These are phyloP conservation scores for Orycteropus afer DNA, from an alignment of 2,113 vertebrate genomes.

Conservation along the genomic window DNA sequence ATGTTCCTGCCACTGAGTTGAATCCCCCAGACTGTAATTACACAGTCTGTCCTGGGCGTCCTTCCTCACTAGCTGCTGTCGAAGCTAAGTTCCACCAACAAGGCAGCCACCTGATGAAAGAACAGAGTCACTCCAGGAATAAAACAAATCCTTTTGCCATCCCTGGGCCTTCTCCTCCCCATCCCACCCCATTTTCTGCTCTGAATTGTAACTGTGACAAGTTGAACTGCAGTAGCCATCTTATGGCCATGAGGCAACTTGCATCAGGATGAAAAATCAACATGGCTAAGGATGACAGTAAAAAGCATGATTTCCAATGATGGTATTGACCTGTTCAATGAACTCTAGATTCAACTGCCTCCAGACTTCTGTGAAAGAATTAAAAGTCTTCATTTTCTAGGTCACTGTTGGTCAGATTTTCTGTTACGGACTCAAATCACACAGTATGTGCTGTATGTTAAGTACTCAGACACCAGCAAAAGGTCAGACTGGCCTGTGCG, in stretches of 20 bases:
- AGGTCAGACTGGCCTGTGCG: not conserved
- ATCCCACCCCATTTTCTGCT: not conserved
- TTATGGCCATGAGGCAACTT: not conserved
- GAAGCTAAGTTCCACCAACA: not conserved
- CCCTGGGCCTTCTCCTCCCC: not conserved
- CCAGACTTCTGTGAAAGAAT: not conserved
- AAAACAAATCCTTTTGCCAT: not conserved
- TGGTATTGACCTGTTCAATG: not conserved
- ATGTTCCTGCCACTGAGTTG: not conserved
- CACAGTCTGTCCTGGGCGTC: not conserved
- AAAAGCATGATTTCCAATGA: not conserved
- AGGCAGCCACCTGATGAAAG: not conserved
- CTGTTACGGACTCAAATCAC: too few species aligned
- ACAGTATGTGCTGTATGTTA: not conserved
- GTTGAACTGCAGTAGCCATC: not conserved
- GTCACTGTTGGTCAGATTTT: not conserved
- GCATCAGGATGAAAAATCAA: not conserved
- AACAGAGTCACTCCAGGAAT: not conserved
- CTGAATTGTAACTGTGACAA: not conserved
- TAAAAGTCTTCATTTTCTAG: not conserved
- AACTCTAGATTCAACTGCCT: not conserved
- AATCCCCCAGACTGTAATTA: not conserved
- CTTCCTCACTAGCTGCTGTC: not conserved
- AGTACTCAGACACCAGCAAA: not conserved
- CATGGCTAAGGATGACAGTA: not conserved